Percentiles rank a stretch among this genome's conserved stretches.
Evolutionary conservation across 1,140 invertebrate species (phyloP).

Genomic region (Leptopilina boulardi): DNA sequence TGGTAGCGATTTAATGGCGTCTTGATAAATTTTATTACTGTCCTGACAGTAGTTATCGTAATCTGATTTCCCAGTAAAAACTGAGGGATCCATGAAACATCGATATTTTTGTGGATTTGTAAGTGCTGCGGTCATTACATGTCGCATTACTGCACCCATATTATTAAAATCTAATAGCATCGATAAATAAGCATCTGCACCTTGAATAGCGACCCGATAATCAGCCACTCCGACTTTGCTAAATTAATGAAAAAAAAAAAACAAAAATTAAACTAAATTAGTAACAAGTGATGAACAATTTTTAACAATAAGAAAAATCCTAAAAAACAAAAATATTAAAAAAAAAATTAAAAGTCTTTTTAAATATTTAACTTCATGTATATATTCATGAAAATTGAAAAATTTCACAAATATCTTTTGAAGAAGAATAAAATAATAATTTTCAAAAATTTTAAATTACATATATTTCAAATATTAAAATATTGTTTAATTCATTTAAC

Average conservation of each 20-base stretch:
- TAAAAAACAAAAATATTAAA: no score
- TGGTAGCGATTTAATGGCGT: constrained; percentile 86
- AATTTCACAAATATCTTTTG: no score
- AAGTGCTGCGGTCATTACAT: constrained; percentile 92
- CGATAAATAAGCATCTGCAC: constrained; percentile 89
- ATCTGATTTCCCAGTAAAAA: constrained; percentile 74
- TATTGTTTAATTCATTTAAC: no score
- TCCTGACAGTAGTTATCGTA: constrained; percentile 85
- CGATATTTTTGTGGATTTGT: constrained; percentile 85
- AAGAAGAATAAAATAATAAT: no score
- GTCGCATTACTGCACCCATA: constrained; percentile 95
- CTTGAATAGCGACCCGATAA: constrained; percentile 82
- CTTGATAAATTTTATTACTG: constrained; percentile 86
- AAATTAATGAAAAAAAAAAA: constrained; percentile 37
- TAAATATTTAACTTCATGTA: no score
- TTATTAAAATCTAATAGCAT: constrained; percentile 95
- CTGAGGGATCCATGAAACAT: constrained; percentile 69
- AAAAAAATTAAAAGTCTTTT: no score
- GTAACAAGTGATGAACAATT: not conserved
- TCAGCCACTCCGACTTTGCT: constrained; percentile 69
- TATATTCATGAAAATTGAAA: no score
- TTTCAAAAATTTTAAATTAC: no score
- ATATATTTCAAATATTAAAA: no score
- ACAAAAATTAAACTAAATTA: constrained; percentile 9
- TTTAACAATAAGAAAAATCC: no score